phyloP scores from a whole-genome alignment of 2,113 vertebrate species.

The Rynchops niger region DNA sequence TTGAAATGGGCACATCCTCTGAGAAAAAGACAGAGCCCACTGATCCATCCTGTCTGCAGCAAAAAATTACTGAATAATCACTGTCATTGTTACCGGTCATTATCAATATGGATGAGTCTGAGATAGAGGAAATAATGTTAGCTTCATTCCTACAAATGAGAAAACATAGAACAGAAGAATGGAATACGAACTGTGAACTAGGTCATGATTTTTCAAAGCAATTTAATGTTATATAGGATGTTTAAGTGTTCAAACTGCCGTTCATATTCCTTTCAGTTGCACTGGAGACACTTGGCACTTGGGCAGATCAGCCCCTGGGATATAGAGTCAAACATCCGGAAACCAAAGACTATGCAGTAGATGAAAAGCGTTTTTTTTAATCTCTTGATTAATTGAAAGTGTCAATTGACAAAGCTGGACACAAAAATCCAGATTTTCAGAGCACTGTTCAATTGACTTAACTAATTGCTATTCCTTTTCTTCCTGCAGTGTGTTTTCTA shows the following conservation, averaged over 20 bases:
- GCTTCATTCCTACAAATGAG: neutral
- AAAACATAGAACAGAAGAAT: neutral
- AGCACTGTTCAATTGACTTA: neutral
- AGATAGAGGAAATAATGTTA: neutral
- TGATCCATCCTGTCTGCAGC: neutral
- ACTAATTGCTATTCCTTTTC: neutral
- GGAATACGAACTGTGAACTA: neutral
- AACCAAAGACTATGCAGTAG: neutral
- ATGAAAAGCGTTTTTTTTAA: neutral
- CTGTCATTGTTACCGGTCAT: fast-evolving
- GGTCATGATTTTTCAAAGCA: neutral
- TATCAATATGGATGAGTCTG: neutral
- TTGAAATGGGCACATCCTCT: neutral
- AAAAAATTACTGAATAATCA: neutral
- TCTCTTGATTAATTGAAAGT: neutral
- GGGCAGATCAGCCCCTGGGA: neutral
- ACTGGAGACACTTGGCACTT: neutral
- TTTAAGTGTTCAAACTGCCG: neutral
- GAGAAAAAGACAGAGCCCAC: neutral
- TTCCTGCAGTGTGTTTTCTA: neutral
- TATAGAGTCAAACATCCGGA: neutral
- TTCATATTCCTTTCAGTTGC: neutral
- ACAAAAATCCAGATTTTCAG: neutral
- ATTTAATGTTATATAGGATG: neutral
- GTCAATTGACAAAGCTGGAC: neutral